Evolutionary conservation across 2,113 vertebrate species (phyloP).

Genomic region (Anolis carolinensis): DNA sequence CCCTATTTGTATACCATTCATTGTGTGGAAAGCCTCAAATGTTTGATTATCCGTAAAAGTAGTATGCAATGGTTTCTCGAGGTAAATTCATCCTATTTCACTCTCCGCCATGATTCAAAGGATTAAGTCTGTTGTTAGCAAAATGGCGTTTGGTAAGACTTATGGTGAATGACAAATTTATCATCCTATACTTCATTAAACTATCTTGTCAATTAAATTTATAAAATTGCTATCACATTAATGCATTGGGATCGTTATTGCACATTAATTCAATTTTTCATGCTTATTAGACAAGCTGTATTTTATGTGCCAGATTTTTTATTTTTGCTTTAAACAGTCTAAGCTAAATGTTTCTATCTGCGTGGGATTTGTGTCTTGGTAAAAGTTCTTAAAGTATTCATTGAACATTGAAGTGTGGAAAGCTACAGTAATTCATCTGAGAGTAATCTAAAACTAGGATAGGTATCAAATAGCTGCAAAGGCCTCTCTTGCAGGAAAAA

Average conservation of each 20-base stretch:
- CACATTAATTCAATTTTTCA: conserved; percentile 48
- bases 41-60: too few relatives aligned
- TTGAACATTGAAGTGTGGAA: conserved; percentile 15
- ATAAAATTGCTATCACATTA: conserved; percentile 35
- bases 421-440: background rate
- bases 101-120: conserved; percentile 23
- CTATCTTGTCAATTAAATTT: conserved; percentile 41
- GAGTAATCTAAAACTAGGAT: background rate
- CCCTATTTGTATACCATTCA: too few relatives aligned
- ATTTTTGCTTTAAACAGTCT: conserved; percentile 46
- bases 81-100: conserved; percentile 30
- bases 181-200: conserved; percentile 52
- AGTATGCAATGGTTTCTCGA: background rate
- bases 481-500: background rate
- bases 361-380: conserved; percentile 24
- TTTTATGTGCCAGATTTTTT: conserved; percentile 22
- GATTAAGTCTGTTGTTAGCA: conserved; percentile 46
- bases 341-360: conserved; percentile 25
- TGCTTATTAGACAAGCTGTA: conserved; percentile 50
- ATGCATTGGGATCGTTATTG: conserved; percentile 24
- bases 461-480: background rate
- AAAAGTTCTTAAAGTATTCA: conserved; percentile 25
- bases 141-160: conserved; percentile 51
- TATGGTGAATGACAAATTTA: conserved; percentile 49
- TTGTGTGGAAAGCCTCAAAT: too few relatives aligned